phyloP scores from a whole-genome alignment of 2,797 vertebrate genomes.

The Oreonectes daqikongensis region DNA sequence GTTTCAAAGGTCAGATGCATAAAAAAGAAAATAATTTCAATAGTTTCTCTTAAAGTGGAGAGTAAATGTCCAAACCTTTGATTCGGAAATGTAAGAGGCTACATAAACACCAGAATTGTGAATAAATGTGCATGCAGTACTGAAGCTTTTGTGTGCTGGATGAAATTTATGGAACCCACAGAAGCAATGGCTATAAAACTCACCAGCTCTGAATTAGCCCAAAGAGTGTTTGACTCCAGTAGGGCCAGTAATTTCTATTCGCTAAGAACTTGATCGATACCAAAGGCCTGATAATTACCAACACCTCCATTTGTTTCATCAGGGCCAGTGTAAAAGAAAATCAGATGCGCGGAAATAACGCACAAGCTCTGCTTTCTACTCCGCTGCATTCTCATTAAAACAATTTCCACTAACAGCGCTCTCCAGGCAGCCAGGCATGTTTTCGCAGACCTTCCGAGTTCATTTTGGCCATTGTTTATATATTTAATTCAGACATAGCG shows the following conservation, averaged over 20 bases:
- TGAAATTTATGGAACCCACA: slow-evolving; percentile 16
- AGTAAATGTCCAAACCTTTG: not conserved
- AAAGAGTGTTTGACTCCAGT: slow-evolving; percentile 2
- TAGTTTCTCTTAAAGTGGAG: too few species aligned
- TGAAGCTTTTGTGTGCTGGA: not conserved
- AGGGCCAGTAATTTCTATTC: slow-evolving; percentile 21
- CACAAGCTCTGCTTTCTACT: slow-evolving; percentile 47
- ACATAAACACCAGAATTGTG: not conserved
- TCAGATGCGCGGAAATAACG: slow-evolving; percentile 40
- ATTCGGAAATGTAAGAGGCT: not conserved
- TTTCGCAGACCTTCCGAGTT: slow-evolving; percentile 39
- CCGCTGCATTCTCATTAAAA: slow-evolving; percentile 58
- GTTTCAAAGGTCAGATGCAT: too few species aligned
- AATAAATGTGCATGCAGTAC: not conserved
- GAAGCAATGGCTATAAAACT: slow-evolving; percentile 5
- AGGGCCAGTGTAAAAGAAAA: slow-evolving; percentile 8
- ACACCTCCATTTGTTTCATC: slow-evolving; percentile 35
- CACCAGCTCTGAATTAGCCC: slow-evolving; percentile 13
- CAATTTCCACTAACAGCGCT: slow-evolving; percentile 50
- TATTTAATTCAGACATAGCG: slow-evolving; percentile 40
- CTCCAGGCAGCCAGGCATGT: slow-evolving; percentile 41
- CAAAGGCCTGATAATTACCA: slow-evolving; percentile 34
- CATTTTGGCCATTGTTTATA: slow-evolving; percentile 54
- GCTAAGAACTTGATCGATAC: slow-evolving; percentile 20
- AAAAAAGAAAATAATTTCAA: too few species aligned